A percentile compares a stretch with the other conserved stretches of the same genome.
phyloP scores from a whole-genome alignment of 2,113 vertebrate species.

The Pygoscelis adeliae region DNA sequence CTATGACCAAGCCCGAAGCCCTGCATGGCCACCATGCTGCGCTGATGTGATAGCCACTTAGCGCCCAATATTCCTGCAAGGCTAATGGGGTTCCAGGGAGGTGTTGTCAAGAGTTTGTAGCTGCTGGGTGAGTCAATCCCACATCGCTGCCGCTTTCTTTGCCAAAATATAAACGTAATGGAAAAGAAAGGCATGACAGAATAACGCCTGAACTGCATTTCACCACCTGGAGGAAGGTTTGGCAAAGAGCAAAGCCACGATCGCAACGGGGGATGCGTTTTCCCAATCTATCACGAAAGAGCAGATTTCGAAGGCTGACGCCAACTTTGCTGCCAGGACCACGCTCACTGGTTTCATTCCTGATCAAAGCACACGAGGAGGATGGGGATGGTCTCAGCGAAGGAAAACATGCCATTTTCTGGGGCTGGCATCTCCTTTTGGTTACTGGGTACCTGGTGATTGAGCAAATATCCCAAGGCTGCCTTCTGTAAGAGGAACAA shows the following conservation, averaged over 20 bases:
- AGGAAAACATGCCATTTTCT: not conserved
- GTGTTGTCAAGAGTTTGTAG: not conserved
- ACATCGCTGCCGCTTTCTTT: accelerated
- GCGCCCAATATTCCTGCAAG: accelerated
- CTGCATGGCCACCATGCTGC: accelerated
- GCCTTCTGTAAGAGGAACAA: not conserved
- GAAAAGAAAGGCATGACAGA: not conserved
- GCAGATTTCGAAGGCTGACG: accelerated
- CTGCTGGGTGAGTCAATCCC: not conserved
- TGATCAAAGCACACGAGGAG: not conserved
- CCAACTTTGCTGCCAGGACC: not conserved
- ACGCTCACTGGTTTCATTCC: accelerated
- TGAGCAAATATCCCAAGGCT: not conserved
- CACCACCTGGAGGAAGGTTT: not conserved
- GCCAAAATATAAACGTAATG: not conserved
- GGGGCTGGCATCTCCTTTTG: not conserved
- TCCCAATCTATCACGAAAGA: not conserved
- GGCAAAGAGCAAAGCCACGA: not conserved
- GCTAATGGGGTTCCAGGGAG: accelerated
- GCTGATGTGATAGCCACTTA: accelerated
- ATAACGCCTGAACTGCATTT: accelerated
- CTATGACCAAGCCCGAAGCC: accelerated
- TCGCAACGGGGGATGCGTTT: accelerated
- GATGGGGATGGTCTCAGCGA: not conserved
- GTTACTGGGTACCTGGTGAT: not conserved